phyloP scores from a whole-genome alignment of 2,888 invertebrate genomes.

The Steinernema carpocapsae region DNA sequence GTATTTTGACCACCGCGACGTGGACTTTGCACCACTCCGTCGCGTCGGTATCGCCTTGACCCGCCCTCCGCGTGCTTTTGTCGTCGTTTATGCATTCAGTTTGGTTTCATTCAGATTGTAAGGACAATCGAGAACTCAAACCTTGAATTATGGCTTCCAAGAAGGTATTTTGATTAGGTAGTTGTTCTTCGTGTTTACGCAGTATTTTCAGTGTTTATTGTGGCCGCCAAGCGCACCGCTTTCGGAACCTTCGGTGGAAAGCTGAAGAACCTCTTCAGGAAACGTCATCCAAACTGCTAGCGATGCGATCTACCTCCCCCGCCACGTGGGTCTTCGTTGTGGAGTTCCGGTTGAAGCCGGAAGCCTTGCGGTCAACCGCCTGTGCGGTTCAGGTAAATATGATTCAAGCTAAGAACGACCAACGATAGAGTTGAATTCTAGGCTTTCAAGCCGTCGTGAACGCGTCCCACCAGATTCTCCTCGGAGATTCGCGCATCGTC shows the following conservation, averaged over 20 bases:
- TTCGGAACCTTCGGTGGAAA: slow-evolving; percentile 87
- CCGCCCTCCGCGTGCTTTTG: not conserved
- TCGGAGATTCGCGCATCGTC: slow-evolving; percentile 83
- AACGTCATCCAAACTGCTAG: slow-evolving; percentile 76
- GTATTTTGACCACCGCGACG: not conserved
- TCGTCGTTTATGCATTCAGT: not conserved
- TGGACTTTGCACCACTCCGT: slow-evolving; percentile 7
- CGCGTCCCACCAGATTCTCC: slow-evolving; percentile 78
- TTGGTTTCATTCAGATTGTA: not conserved
- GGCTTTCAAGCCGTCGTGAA: slow-evolving; percentile 79
- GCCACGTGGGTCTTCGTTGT: slow-evolving; percentile 83
- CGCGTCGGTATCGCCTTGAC: not conserved
- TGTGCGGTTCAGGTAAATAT: slow-evolving; percentile 87
- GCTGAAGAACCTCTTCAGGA: slow-evolving; percentile 68
- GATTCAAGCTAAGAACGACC: no score
- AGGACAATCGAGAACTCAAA: not conserved
- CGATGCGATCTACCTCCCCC: slow-evolving; percentile 84
- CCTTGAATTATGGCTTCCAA: slow-evolving; percentile 1
- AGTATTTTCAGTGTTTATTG: slow-evolving; percentile 71
- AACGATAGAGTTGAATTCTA: no score
- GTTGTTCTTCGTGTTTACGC: not conserved
- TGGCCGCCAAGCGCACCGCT: slow-evolving; percentile 81
- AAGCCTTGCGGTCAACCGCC: slow-evolving; percentile 84
- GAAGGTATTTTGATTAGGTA: not conserved
- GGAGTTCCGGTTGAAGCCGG: slow-evolving; percentile 86